phyloP scores from a whole-genome alignment of 2,797 vertebrate genomes.

The Clarias pachynema region DNA sequence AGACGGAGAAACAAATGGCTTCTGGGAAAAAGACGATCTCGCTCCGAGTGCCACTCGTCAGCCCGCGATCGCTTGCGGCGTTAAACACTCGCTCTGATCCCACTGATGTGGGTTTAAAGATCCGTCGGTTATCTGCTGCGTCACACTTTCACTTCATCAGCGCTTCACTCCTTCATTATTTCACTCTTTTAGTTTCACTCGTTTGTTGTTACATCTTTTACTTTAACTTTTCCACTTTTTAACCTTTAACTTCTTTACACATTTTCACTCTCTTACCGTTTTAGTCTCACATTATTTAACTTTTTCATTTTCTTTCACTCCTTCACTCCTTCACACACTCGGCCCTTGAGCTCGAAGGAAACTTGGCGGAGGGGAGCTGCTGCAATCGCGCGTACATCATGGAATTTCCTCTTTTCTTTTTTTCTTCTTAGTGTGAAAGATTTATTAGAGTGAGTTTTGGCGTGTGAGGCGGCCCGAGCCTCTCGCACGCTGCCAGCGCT shows the following conservation, averaged over 20 bases:
- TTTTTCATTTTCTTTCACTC: background rate
- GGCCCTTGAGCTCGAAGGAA: slow-evolving; percentile 64
- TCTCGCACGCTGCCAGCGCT: slow-evolving; percentile 57
- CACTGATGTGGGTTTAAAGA: too few species aligned
- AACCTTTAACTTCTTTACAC: background rate
- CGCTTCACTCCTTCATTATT: background rate
- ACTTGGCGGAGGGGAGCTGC: slow-evolving; percentile 58
- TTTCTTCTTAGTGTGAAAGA: slow-evolving; percentile 58
- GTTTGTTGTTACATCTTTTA: too few species aligned
- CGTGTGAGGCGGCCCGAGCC: slow-evolving; percentile 49
- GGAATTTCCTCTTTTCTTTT: slow-evolving; percentile 68
- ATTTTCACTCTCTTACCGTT: background rate
- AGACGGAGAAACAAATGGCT: background rate
- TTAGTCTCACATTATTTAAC: background rate
- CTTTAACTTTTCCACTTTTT: background rate
- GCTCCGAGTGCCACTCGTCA: background rate
- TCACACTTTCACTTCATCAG: background rate
- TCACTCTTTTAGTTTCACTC: background rate
- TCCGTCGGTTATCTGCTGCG: too few species aligned
- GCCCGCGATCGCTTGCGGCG: background rate
- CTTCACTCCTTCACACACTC: slow-evolving; percentile 27
- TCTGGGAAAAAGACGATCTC: slow-evolving; percentile 1
- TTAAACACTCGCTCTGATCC: background rate
- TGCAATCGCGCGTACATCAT: slow-evolving; percentile 63
- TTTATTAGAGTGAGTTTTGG: slow-evolving; percentile 73